Evolutionary conservation across 2,888 invertebrate species (phyloP).

Genomic region (Sminthurides aquaticus): DNA sequence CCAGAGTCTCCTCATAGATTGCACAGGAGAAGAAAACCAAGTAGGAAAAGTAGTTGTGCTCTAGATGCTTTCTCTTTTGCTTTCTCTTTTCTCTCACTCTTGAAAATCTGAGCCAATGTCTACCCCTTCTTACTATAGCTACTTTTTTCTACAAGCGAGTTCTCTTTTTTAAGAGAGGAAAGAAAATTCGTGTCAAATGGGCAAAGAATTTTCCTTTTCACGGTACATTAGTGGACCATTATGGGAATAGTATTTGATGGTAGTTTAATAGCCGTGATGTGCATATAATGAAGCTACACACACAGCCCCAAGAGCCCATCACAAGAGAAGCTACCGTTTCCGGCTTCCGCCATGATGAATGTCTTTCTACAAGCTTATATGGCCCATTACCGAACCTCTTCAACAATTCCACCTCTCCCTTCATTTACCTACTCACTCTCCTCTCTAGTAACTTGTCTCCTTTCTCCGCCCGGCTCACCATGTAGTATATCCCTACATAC

Average conservation of each 20-base stretch:
- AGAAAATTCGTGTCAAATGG: conserved; percentile 37
- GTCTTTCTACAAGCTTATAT: conserved; percentile 36
- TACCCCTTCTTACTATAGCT: too few relatives aligned
- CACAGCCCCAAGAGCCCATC: conserved; percentile 33
- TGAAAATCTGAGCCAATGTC: too few relatives aligned
- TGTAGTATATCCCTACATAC: too few relatives aligned
- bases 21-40: too few relatives aligned
- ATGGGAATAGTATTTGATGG: conserved; percentile 34
- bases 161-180: too few relatives aligned
- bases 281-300: conserved; percentile 36
- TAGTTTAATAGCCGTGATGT: conserved; percentile 38
- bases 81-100: too few relatives aligned
- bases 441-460: too few relatives aligned
- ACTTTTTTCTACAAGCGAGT: too few relatives aligned
- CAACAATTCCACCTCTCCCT: conserved; percentile 26
- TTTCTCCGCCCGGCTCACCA: too few relatives aligned
- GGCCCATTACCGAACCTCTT: conserved; percentile 32
- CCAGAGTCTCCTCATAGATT: too few relatives aligned
- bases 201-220: conserved; percentile 38
- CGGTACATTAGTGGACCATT: conserved; percentile 42
- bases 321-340: conserved; percentile 41
- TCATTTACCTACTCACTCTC: conserved; percentile 23
- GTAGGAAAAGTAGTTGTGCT: too few relatives aligned
- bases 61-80: too few relatives aligned
- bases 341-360: conserved; percentile 42